Evolutionary conservation across 2,797 vertebrate species (phyloP), one percentile per base, ranked within the genome.

Genomic region (Scarus forsteni): DNA sequence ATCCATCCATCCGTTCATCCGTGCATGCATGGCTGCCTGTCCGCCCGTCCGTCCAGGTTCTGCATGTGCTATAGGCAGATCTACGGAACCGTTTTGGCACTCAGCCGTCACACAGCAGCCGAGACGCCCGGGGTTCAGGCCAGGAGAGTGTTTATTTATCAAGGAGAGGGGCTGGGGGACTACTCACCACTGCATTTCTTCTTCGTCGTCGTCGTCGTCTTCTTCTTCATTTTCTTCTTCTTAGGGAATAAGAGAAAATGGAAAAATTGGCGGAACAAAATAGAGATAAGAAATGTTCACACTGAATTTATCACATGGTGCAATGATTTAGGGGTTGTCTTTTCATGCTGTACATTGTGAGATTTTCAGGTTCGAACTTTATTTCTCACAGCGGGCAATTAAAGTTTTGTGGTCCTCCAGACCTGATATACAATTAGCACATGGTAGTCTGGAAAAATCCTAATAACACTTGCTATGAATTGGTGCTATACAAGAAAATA

Each of bases 21-120:
- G 85, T 81, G 81, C 86, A 82, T 86, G 82, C 79, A 75, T 75
- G 79, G 66, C 80, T 49, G 79, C 89, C 78, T 14, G 68, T 85
- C 79, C 73, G 43, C 88, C 79, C 14, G 68, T 85, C 79, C 73
- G 36, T 51, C 50, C 50, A 82, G 80, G 77, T 78, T 86, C 87
- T 88, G 85, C 85, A 80, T 89, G 83, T 72, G 84, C 88, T 89
- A 87, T 81, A 84, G 65, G 87, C 88, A 91, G 88, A 67, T 66
- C 76, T 67, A 88, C 49, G 80, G 86, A 89, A 85, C 86, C 57
- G 44, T 80, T 85, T 79, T 85, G 82, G 84, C 87, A 80, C 70
- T 88, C 75, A 86, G 82, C 81, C 78, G 64, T 91, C 86, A 79
- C 80, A 75, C 81, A 79, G 79, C 88, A 82, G 88, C 79, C 61